Conservation (phyloP, 64 coral and sea anemone genomes). For the Stichodactyla helianthus region DNA sequence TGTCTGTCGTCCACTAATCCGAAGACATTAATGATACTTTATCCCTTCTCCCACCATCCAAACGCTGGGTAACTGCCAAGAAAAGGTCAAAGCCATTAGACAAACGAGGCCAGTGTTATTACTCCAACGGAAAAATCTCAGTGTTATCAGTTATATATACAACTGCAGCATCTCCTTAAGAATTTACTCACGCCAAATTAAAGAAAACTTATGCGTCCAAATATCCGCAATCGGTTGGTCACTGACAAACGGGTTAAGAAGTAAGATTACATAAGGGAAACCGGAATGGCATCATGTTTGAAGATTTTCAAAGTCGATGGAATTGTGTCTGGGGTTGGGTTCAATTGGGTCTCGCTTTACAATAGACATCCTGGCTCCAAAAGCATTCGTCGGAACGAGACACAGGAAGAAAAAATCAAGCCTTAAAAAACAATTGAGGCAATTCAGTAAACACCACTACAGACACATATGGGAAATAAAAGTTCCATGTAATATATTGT, state of each 20-base stretch:
- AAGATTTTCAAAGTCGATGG: not conserved
- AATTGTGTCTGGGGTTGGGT: not conserved
- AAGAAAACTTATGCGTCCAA: not conserved
- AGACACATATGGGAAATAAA: too few species aligned
- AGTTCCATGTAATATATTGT: too few species aligned
- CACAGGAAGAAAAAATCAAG: not conserved
- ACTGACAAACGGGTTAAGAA: not conserved
- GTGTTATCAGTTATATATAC: not conserved
- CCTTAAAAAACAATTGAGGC: too few species aligned
- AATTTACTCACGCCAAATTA: not conserved
- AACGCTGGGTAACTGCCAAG: not conserved
- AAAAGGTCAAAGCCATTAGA: constrained; percentile 2
- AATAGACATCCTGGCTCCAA: constrained; percentile 21
- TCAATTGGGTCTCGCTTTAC: constrained; percentile 24
- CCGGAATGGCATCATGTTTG: not conserved
- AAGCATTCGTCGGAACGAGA: not conserved
- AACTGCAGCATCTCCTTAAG: not conserved
- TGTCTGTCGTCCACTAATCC: not conserved
- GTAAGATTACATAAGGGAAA: not conserved
- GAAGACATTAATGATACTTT: not conserved
- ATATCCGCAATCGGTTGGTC: too few species aligned
- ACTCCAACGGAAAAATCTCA: not conserved
- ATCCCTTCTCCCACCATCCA: not conserved
- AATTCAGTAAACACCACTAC: too few species aligned
- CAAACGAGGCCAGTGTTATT: not conserved